A percentile compares a stretch with the other conserved stretches of the same genome.
phyloP scores from a whole-genome alignment of 2,888 invertebrate genomes.

The Colletes collaris region DNA sequence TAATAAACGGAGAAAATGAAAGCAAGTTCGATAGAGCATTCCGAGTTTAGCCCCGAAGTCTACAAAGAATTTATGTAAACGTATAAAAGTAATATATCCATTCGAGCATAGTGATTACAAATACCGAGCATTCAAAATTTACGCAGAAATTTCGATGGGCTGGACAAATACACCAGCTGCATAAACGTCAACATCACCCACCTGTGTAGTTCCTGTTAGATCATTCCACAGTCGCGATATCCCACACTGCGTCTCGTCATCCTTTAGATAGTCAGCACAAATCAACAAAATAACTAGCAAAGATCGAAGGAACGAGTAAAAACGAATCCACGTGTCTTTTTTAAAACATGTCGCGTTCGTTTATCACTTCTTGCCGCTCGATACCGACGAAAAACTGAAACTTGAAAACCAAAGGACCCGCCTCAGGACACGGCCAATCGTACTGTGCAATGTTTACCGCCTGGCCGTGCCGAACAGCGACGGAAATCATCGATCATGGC shows the following conservation, averaged over 20 bases:
- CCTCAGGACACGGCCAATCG: constrained; percentile 80
- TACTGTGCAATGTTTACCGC: constrained; percentile 82
- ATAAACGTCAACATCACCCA: constrained; percentile 45
- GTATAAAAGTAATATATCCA: too few relatives aligned
- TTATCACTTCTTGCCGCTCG: constrained; percentile 50
- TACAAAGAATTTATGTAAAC: too few relatives aligned
- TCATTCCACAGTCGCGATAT: constrained; percentile 16
- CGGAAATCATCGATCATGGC: constrained; percentile 74
- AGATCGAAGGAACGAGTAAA: not conserved
- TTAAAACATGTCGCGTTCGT: constrained; percentile 36
- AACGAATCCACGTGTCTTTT: not conserved
- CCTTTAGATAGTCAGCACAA: not conserved
- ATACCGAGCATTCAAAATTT: not conserved
- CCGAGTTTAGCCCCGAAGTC: too few relatives aligned
- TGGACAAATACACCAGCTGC: not conserved
- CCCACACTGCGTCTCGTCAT: constrained; percentile 33
- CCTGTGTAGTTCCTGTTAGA: constrained; percentile 44
- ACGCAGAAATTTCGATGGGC: not conserved
- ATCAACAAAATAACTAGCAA: constrained; percentile 6
- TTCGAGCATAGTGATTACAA: too few relatives aligned
- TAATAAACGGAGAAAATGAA: too few relatives aligned
- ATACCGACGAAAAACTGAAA: constrained; percentile 58
- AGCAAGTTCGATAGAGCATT: too few relatives aligned
- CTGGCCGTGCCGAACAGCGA: constrained; percentile 73
- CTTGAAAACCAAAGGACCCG: constrained; percentile 80